Percentiles rank a stretch among this genome's conserved stretches.
Conservation (phyloP, 2,797 vertebrate species). For the Linurgus olivaceus region DNA sequence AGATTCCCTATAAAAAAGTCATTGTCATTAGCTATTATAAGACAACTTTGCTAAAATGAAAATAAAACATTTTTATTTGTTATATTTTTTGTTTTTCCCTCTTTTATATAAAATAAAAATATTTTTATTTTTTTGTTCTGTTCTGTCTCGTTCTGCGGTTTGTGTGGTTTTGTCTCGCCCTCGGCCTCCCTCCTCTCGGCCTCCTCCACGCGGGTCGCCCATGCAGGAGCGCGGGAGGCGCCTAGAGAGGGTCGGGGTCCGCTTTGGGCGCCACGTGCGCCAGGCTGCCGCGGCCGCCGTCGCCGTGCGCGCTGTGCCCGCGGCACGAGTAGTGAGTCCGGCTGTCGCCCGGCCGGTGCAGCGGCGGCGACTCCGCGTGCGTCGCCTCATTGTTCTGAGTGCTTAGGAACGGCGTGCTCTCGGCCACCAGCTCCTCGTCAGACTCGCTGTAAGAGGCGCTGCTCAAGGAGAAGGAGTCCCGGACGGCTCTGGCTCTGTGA, state of each 20-base stretch:
- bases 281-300: conserved; percentile 85
- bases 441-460: conserved; percentile 93
- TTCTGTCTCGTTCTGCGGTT: conserved; percentile 91
- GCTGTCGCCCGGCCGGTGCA: conserved; percentile 86
- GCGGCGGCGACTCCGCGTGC: conserved; percentile 84
- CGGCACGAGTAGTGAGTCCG: conserved; percentile 92
- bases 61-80: conserved; percentile 99
- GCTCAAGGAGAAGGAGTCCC: conserved; percentile 92
- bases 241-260: conserved; percentile 89
- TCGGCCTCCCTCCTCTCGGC: neutral
- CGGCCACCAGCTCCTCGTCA: conserved; percentile 91
- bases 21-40: conserved; percentile 98
- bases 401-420: conserved; percentile 97
- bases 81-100: conserved; percentile 96
- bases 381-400: conserved; percentile 87
- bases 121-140: conserved; percentile 56
- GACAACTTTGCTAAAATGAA: conserved; percentile 99
- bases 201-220: conserved; percentile 13
- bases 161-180: neutral
- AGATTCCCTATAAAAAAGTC: conserved; percentile 99
- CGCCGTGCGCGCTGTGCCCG: conserved; percentile 80
- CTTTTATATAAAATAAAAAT: conserved; percentile 99
- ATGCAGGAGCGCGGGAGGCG: neutral
- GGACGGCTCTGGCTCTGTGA: conserved; percentile 86
- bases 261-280: conserved; percentile 84